These are phyloP conservation scores for Hypselothyrea guttata DNA, from an alignment of 2,888 invertebrate species.

Conservation along the genomic window DNA sequence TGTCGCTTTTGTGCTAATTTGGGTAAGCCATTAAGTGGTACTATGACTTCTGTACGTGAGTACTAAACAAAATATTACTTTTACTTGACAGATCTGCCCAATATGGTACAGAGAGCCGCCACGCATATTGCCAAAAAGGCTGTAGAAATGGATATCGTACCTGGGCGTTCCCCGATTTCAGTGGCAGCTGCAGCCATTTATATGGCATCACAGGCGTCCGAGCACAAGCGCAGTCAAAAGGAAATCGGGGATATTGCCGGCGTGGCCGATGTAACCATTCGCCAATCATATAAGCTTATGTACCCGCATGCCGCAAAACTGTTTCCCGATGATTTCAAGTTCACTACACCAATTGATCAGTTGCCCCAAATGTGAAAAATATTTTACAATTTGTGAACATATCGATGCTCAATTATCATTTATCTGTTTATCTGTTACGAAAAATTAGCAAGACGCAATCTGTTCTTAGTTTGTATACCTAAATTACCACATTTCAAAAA, in stretches of 20 bases:
- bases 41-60: neutral
- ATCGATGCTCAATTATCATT: slow-evolving; percentile 60
- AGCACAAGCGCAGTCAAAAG: slow-evolving; percentile 97
- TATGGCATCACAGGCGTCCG: slow-evolving; percentile 99
- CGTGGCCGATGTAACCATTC: slow-evolving; percentile 98
- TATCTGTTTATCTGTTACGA: slow-evolving; percentile 34
- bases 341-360: slow-evolving; percentile 96
- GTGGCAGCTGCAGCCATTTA: slow-evolving; percentile 99
- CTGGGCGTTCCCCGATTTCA: slow-evolving; percentile 98
- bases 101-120: slow-evolving; percentile 95
- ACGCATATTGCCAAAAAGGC: slow-evolving; percentile 98
- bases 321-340: slow-evolving; percentile 98
- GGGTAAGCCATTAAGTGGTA: slow-evolving; percentile 80
- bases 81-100: slow-evolving; percentile 85
- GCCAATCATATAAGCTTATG: slow-evolving; percentile 98
- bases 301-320: slow-evolving; percentile 95
- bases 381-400: slow-evolving; percentile 2
- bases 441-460: slow-evolving; percentile 14
- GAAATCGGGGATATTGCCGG: slow-evolving; percentile 99
- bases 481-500: slow-evolving; percentile 32
- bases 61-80: too few species aligned
- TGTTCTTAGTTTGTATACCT: slow-evolving; percentile 28
- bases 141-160: slow-evolving; percentile 97
- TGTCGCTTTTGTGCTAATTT: slow-evolving; percentile 98
- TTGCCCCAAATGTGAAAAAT: slow-evolving; percentile 90